Evolutionary conservation across 2,113 vertebrate genomes (phyloP).

Genomic region (Oophaga pumilio): DNA sequence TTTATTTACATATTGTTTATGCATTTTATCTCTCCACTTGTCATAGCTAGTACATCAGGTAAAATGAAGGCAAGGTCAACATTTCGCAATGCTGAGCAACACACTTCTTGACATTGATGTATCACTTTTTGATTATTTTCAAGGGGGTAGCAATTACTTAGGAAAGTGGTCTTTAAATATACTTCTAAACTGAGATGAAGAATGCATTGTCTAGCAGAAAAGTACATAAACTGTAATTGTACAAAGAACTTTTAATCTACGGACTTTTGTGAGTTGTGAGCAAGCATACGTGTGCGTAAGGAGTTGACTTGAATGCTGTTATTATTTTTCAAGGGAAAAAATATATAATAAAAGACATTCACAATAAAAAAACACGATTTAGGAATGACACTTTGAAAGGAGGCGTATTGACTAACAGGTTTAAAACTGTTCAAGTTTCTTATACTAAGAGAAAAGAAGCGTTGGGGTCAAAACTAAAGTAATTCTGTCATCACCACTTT

Average conservation of each 20-base stretch:
- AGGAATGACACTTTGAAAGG: constrained; percentile 52
- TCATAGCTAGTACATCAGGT: constrained; percentile 51
- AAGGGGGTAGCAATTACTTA: constrained; percentile 58
- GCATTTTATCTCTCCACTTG: constrained; percentile 51
- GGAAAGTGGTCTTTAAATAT: constrained; percentile 55
- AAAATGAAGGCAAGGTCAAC: constrained; percentile 55
- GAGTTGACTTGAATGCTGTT: constrained; percentile 46
- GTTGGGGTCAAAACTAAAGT: constrained; percentile 45
- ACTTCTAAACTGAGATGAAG: constrained; percentile 52
- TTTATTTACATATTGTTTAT: constrained; percentile 57
- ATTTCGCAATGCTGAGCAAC: constrained; percentile 28
- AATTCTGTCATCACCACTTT: constrained; percentile 5
- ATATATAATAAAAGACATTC: constrained; percentile 39
- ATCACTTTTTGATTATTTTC: constrained; percentile 58
- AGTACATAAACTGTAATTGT: constrained; percentile 54
- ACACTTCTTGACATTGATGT: constrained; percentile 56
- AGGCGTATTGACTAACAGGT: constrained; percentile 36
- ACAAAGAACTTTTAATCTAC: constrained; percentile 50
- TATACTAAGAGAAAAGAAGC: not conserved
- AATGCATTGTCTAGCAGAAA: constrained; percentile 57
- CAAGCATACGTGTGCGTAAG: constrained; percentile 45
- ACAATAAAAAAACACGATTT: constrained; percentile 10
- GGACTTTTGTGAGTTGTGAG: constrained; percentile 41
- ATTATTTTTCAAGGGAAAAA: constrained; percentile 41
- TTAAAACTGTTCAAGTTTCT: constrained; percentile 40